Base-by-base conservation (phyloP, 2,797 vertebrate species). In the Silurus aristotelis region DNA sequence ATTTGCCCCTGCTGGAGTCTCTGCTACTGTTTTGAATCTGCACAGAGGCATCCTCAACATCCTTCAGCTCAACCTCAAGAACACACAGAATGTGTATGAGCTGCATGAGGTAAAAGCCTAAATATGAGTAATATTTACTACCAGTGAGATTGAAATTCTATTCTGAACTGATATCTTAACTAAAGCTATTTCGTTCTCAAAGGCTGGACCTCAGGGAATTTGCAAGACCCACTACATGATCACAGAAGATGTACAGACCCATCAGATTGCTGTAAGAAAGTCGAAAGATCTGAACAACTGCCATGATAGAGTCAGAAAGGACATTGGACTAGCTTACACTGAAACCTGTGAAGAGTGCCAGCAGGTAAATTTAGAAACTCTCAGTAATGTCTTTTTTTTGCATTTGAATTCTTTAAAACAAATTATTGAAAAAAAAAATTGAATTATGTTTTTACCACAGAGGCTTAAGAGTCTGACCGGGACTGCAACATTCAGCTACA, bases 141-240 rank as follows among this genome's bases (percentile, higher is more conserved):
- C 1, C 9, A 56, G 17, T 70, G 19, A 4, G 22, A 58, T 46
- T 55, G 31, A 17, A 27, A 13, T 20, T 27, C 3, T 2, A 7
- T 75, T 66, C 4, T 66, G 22, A 55, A n/a, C 20, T 75, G 6
- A 14, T 9, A 78, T 55, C 5, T 72, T 7, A 76, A 4, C 9
- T 86, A 17, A 86, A 60, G 0, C 46, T 1, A 1, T 52, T 43
- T 85, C 8, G 3, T 89, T 6, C 67, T 90, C 84, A 1, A 86
- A 96, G 95, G 91, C 89, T 84, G 94, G 95, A 48, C 90, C 92
- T 76, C 92, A 92, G 87, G 96, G 87, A 61, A 91, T 95, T 76
- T 98, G 97, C 89, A 95, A 95, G 78, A 96, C 96, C 83, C 93
- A 94, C 0, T 97, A 97, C 3, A 7, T 94, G 81, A 92, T 96